Conservation (phyloP, 2,888 invertebrate species). For the Harpagoxenus sublaevis region DNA sequence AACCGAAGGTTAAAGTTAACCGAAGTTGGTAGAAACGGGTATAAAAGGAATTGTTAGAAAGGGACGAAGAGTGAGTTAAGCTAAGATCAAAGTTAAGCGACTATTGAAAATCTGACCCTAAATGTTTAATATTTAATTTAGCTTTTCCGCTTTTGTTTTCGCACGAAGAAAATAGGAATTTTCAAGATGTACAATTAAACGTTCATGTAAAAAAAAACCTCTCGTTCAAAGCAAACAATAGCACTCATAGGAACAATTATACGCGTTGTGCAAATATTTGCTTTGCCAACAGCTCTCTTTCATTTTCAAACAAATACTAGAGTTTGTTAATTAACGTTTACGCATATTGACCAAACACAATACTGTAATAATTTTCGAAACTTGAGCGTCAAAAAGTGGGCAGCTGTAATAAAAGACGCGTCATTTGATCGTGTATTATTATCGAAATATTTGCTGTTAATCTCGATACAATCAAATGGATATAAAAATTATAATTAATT, state of each 20-base stretch:
- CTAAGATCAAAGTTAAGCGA: too few relatives aligned
- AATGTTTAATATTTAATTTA: neutral
- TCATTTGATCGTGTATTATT: neutral
- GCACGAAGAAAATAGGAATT: neutral
- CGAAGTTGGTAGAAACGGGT: too few relatives aligned
- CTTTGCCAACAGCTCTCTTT: slow-evolving; percentile 12
- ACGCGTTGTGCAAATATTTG: slow-evolving; percentile 21
- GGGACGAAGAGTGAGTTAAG: too few relatives aligned
- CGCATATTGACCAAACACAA: neutral
- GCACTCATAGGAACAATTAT: slow-evolving; percentile 33
- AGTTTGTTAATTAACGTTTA: slow-evolving; percentile 29
- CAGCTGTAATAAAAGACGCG: neutral
- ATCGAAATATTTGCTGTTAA: neutral
- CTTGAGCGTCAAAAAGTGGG: neutral
- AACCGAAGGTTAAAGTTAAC: too few relatives aligned
- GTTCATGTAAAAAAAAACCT: neutral
- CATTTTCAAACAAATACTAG: slow-evolving; percentile 6
- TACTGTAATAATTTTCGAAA: slow-evolving; percentile 4
- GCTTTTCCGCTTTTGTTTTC: neutral
- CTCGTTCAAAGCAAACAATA: neutral
- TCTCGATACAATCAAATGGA: neutral
- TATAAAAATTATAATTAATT: slow-evolving; percentile 15
- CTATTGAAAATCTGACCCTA: too few relatives aligned
- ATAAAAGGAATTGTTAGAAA: too few relatives aligned
- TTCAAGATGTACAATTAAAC: slow-evolving; percentile 2